Conservation (phyloP, 1,140 invertebrate species). For the Xylocopa sonorina region DNA sequence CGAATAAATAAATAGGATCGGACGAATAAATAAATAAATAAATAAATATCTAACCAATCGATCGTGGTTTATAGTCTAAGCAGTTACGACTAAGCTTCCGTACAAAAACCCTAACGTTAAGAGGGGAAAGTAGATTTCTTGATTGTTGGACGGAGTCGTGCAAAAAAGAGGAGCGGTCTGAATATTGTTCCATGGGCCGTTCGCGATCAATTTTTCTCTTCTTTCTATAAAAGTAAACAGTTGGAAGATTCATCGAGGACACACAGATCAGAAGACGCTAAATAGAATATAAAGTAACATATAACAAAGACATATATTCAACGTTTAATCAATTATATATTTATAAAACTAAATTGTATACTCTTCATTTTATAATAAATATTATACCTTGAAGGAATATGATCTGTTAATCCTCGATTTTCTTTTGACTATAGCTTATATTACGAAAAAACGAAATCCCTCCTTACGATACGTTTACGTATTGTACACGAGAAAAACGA, state of each 20-base stretch:
- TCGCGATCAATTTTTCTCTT: background rate
- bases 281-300: conserved; percentile 4
- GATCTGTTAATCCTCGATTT: conserved; percentile 2
- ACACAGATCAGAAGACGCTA: background rate
- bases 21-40: conserved; percentile 55
- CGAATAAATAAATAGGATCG: conserved; percentile 56
- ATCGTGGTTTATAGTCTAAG: conserved; percentile 53
- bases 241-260: background rate
- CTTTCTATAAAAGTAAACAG: conserved; percentile 18
- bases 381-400: conserved; percentile 1
- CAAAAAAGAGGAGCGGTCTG: conserved; percentile 57
- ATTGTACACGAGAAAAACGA: conserved; percentile 16
- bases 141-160: conserved; percentile 68
- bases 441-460: conserved; percentile 18
- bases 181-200: conserved; percentile 1
- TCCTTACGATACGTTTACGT: background rate
- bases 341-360: conserved; percentile 3
- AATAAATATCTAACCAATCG: conserved; percentile 47
- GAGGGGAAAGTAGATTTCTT: conserved; percentile 51
- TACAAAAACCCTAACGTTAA: conserved; percentile 64
- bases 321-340: background rate
- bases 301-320: background rate
- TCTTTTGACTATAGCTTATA: background rate
- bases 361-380: background rate
- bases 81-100: conserved; percentile 58